Base-by-base conservation (phyloP, 2,888 invertebrate species). In the Tetramorium bicarinatum region DNA sequence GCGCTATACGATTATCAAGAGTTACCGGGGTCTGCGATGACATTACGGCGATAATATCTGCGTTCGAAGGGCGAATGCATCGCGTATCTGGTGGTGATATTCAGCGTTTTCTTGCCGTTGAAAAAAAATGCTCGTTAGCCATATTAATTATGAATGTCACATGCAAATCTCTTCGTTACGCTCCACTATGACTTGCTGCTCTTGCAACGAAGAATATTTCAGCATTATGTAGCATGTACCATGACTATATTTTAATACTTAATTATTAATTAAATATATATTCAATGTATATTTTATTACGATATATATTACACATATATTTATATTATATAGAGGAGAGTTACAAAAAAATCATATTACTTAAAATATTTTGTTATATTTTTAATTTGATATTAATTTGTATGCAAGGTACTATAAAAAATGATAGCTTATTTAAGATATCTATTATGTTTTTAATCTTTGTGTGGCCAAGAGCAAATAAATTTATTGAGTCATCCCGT, bases 81-180 rank as follows among this genome's bases (percentile, higher is more conserved):
- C 9, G 8, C 21, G 13, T 41, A 29, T 29, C 25, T 59, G 29
- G n/a, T 11, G 21, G n/a, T 15, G 21, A 61, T 59, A 71, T 59
- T 71, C 44, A 44, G 34, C 44, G 34, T 25, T 79, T 44, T 79
- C 79, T 61, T 79, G 56, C 59, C 18, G 18, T 21, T 38, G 13
- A 34, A 59, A 77, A 29, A 56, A 59, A 61, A 56, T 34, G 34
- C 47, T 59, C 71, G 47, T 71, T 69, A 47, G 47, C 18, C 34
- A 47, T 61, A 80, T 80, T 71, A 80, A 80, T 80, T 80, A 80
- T 59, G 59, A 80, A 59, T 49, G 59, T 79, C 79, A 79, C 69
- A 69, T 49, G 71, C 79, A 80, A 61, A 61, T 71, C 25, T 71
- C 59, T 34, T 56, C 56, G 69, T 79, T 80, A 71, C 21, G 59